Evolutionary conservation across 1,140 invertebrate species (phyloP).

Genomic region (Tetraneura akinire): DNA sequence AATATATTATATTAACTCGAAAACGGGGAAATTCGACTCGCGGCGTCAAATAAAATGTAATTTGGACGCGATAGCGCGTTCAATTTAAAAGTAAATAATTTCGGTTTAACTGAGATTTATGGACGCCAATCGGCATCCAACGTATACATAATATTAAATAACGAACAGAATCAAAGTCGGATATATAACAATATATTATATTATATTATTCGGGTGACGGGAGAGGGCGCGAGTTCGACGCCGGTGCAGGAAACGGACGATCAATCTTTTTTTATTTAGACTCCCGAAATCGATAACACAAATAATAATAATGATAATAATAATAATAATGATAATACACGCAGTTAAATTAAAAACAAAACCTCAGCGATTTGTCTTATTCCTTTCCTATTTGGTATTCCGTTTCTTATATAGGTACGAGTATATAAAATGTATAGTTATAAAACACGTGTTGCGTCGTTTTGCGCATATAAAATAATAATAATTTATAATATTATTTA

Average conservation of each 20-base stretch:
- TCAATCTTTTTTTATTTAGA: slow-evolving; percentile 51
- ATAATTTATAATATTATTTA: too few species aligned
- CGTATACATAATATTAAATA: too few species aligned
- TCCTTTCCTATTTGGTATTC: too few species aligned
- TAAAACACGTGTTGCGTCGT: too few species aligned
- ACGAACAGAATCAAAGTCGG: not conserved
- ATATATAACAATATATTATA: too few species aligned
- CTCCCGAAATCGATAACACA: slow-evolving; percentile 43
- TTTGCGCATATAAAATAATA: too few species aligned
- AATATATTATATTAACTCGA: slow-evolving; percentile 47
- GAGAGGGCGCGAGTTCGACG: not conserved
- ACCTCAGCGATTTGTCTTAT: slow-evolving; percentile 47
- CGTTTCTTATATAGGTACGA: too few species aligned
- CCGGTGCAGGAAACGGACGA: slow-evolving; percentile 45
- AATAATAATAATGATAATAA: slow-evolving; percentile 52
- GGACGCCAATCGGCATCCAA: not conserved
- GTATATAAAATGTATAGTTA: too few species aligned
- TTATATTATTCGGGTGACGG: not conserved
- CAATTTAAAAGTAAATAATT: slow-evolving; percentile 51
- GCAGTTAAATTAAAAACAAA: slow-evolving; percentile 51
- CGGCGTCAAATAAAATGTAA: slow-evolving; percentile 50
- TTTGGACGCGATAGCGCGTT: slow-evolving; percentile 48
- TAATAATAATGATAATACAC: too few species aligned
- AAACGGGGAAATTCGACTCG: slow-evolving; percentile 49
- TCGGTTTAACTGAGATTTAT: slow-evolving; percentile 51